Evolutionary conservation across 2,888 invertebrate genomes (phyloP), one percentile per base, ranked within the genome.

Genomic region (Germaria angustata): DNA sequence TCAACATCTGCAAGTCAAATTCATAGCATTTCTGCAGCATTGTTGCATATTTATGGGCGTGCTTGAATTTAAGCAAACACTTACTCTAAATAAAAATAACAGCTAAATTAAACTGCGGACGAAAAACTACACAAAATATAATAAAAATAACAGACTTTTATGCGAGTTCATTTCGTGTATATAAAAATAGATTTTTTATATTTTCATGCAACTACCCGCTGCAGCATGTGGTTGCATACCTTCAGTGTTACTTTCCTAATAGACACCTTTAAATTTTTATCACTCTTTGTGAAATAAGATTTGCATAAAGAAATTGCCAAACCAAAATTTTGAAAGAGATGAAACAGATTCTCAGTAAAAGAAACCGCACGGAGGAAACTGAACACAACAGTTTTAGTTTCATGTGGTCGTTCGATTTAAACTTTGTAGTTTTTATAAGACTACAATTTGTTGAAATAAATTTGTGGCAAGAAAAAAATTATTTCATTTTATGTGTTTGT

Each of bases 1-100:
- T 2, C 11, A 68, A n/a, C 28, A 76, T 68, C 57, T 68, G 76
- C 66, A 77, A 51, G 41, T 68, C 49, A 68, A 77, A 68, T 68
- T 9, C 2, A 39, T 59, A 32, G 13, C 20, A 41, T 15, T 32
- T n/a, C 7, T 22, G 11, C n/a, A 51, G 6, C 9, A n/a, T 3
- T 39, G 15, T 34, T 36, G 13, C 13, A 53, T 53, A 39, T 61
- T 59, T 61, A 39, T 51, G 49, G 49, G 8, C 7, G 39, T 15
- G 6, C 28, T 72, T 17, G 24, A 61, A 24, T 49, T 6, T 13
- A 53, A 20, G 1, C 17, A 0, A 17, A 41, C n/a, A 24, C 24
- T n/a, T n/a, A n/a, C n/a, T n/a, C n/a, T n/a, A n/a, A n/a, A n/a
- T n/a, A n/a, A n/a, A n/a, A n/a, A n/a, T n/a, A n/a, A n/a, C n/a